A percentile compares a stretch with the other conserved stretches of the same genome.
Evolutionary conservation across 2,113 vertebrate genomes (phyloP).

Genomic region (Takifugu flavidus): DNA sequence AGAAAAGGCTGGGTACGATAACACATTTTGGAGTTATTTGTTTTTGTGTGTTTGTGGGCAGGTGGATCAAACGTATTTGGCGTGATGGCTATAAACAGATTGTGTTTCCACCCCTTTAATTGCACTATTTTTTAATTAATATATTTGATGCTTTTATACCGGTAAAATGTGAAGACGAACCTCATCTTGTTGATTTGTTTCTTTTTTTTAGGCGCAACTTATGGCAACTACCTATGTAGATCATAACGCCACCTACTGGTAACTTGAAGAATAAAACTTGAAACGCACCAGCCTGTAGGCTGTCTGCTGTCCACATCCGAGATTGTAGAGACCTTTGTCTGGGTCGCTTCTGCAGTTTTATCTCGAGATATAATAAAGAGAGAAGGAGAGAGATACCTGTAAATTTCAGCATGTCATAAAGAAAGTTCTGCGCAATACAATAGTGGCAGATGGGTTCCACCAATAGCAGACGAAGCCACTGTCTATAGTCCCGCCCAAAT

Average conservation of each 20-base stretch:
- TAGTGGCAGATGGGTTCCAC: slow-evolving; percentile 21
- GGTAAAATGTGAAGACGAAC: too few species aligned
- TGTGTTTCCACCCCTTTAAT: too few species aligned
- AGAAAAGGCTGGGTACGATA: too few species aligned
- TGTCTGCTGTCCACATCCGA: not conserved
- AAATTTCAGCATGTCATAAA: not conserved
- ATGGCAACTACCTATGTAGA: not conserved
- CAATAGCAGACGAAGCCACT: slow-evolving; percentile 31
- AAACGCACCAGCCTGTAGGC: not conserved
- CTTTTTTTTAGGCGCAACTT: too few species aligned
- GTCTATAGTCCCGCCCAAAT: slow-evolving; percentile 28
- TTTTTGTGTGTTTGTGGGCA: too few species aligned
- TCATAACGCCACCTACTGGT: slow-evolving; percentile 49
- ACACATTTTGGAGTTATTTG: too few species aligned
- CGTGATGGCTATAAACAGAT: too few species aligned
- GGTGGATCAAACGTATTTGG: too few species aligned
- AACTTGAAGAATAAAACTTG: slow-evolving; percentile 3
- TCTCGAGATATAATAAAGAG: not conserved
- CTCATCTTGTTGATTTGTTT: too few species aligned
- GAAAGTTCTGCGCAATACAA: not conserved
- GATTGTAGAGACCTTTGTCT: not conserved
- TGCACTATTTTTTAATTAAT: too few species aligned
- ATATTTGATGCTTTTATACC: too few species aligned
- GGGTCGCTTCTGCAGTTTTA: not conserved
- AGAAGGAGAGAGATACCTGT: not conserved